Conservation (phyloP, 2,888 invertebrate species). For the Cylloceria caligata region DNA sequence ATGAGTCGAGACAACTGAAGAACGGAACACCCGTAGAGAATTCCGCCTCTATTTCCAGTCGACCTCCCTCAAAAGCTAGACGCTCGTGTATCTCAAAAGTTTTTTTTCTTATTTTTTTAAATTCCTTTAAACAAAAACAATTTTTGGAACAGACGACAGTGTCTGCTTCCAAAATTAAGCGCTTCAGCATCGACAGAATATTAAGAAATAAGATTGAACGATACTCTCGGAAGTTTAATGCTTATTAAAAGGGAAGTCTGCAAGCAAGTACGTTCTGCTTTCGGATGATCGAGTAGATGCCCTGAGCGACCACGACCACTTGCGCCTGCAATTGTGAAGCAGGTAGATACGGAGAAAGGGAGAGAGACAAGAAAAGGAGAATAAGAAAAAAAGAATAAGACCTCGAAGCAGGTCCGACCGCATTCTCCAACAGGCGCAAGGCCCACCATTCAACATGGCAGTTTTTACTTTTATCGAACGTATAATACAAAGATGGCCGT, state of each 20-base stretch:
- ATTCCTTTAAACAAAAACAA: background rate
- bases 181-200: background rate
- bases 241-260: slow-evolving; percentile 16
- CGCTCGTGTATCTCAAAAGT: background rate
- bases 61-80: slow-evolving; percentile 30
- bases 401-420: slow-evolving; percentile 72
- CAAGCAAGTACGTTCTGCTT: slow-evolving; percentile 7
- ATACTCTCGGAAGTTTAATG: background rate
- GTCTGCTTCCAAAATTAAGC: background rate
- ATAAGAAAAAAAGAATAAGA: slow-evolving; percentile 54
- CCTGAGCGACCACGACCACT: slow-evolving; percentile 12
- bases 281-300: background rate
- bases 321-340: slow-evolving; percentile 34
- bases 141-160: background rate
- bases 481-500: slow-evolving; percentile 73
- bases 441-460: slow-evolving; percentile 72
- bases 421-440: slow-evolving; percentile 72
- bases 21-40: slow-evolving; percentile 54
- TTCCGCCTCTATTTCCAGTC: slow-evolving; percentile 51
- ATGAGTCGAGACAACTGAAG: background rate
- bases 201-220: too few relatives aligned
- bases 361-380: slow-evolving; percentile 32
- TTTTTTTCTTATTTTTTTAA: background rate
- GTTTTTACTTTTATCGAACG: slow-evolving; percentile 61
- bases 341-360: slow-evolving; percentile 54